Evolutionary conservation across 2,113 vertebrate species (phyloP).

Genomic region (Malurus melanocephalus): DNA sequence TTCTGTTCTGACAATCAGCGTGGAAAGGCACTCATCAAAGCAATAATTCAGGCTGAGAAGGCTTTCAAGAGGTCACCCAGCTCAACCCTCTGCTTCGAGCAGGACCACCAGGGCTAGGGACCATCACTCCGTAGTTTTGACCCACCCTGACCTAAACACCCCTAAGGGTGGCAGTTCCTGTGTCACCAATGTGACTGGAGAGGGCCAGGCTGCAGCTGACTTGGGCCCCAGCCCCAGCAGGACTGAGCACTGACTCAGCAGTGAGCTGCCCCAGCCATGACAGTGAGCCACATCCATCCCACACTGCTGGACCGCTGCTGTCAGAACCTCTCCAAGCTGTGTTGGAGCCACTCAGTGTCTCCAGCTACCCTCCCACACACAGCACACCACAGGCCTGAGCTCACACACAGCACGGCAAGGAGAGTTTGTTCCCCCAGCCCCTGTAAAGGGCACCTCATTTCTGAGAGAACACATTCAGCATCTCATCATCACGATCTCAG

Average conservation of each 20-base stretch:
- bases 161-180: fast-evolving
- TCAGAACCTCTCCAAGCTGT: fast-evolving
- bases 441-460: not conserved
- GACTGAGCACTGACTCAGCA: not conserved
- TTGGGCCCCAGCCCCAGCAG: not conserved
- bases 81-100: not conserved
- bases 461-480: not conserved
- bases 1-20: not conserved
- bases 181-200: not conserved
- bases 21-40: not conserved
- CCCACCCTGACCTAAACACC: not conserved
- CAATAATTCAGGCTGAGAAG: not conserved
- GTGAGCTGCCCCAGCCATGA: fast-evolving
- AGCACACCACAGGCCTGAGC: fast-evolving
- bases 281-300: not conserved
- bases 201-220: not conserved
- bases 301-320: not conserved
- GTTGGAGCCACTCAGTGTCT: fast-evolving
- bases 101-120: not conserved
- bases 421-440: not conserved
- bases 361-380: not conserved
- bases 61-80: not conserved
- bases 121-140: not conserved
- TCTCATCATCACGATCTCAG: not conserved
- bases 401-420: not conserved